A percentile compares a stretch with the other conserved stretches of the same genome.
phyloP scores from a whole-genome alignment of 2,113 vertebrate species.

The Stigmatopora nigra region DNA sequence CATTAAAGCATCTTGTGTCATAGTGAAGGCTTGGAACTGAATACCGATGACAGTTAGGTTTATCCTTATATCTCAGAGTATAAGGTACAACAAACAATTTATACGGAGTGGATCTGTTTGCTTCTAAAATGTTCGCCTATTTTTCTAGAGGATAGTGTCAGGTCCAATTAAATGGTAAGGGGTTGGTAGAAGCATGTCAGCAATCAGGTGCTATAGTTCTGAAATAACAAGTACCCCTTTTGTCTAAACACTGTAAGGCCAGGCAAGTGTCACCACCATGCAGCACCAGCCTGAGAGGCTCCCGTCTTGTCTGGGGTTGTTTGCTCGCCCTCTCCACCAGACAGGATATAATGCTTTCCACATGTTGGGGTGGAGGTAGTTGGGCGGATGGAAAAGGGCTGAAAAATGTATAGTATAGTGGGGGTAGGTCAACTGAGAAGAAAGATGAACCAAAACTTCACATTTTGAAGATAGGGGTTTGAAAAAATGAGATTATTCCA shows the following conservation, averaged over 20 bases:
- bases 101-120: neutral
- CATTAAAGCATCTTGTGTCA: neutral
- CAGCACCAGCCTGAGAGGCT: conserved; percentile 37
- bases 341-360: conserved; percentile 77
- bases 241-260: conserved; percentile 47
- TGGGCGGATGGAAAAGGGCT: conserved; percentile 1
- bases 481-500: neutral
- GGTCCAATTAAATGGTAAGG: conserved; percentile 17
- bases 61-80: neutral
- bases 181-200: conserved; percentile 33
- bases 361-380: conserved; percentile 56
- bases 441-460: conserved; percentile 8
- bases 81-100: neutral
- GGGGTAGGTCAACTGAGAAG: conserved; percentile 8
- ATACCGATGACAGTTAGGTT: neutral
- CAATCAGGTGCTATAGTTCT: conserved; percentile 43
- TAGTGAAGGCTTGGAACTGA: conserved; percentile 16
- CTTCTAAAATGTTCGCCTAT: conserved; percentile 10
- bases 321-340: conserved; percentile 68
- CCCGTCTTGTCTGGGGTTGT: conserved; percentile 48
- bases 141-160: conserved; percentile 13
- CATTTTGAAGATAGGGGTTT: neutral
- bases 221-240: conserved; percentile 66
- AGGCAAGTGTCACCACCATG: conserved; percentile 29
- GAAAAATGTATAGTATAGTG: conserved; percentile 13